Percentiles rank a stretch among this genome's conserved stretches.
phyloP scores from a whole-genome alignment of 2,888 invertebrate species.

The Macaria notata region DNA sequence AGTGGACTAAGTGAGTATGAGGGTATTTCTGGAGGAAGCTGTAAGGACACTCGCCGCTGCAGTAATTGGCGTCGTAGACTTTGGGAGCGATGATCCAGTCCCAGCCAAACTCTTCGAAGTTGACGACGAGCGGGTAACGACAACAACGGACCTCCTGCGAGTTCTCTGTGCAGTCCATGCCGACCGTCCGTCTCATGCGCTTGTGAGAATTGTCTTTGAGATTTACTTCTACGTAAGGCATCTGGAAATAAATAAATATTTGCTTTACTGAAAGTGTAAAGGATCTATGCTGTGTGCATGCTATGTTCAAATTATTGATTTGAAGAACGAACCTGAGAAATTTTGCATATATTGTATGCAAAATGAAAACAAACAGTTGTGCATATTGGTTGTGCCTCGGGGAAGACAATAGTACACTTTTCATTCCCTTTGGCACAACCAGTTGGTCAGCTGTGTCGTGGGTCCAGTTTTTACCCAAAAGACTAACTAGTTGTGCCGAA shows the following conservation, averaged over 20 bases:
- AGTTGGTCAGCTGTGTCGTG: no score
- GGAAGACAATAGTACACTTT: no score
- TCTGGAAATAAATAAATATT: conserved; percentile 53
- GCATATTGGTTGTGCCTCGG: no score
- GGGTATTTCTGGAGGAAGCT: conserved; percentile 93
- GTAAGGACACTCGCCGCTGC: conserved; percentile 96
- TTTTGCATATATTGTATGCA: no score
- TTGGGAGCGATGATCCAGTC: conserved; percentile 99
- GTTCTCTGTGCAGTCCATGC: conserved; percentile 92
- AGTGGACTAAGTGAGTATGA: conserved; percentile 93
- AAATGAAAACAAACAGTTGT: no score
- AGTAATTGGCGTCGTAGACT: conserved; percentile 97
- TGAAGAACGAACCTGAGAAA: no score
- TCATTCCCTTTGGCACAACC: no score
- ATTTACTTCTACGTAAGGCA: conserved; percentile 79
- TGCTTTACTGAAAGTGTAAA: no score
- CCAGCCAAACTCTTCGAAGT: conserved; percentile 98
- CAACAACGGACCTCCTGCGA: conserved; percentile 94
- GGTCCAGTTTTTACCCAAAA: no score
- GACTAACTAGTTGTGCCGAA: no score
- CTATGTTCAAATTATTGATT: no score
- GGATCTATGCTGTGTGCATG: no score
- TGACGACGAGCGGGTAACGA: conserved; percentile 95
- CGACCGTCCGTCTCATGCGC: conserved; percentile 89
- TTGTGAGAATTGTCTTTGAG: conserved; percentile 79